Percentiles rank a stretch among this genome's conserved stretches.
Evolutionary conservation across 1,140 invertebrate species (phyloP).

Genomic region (Drosophila albomicans): DNA sequence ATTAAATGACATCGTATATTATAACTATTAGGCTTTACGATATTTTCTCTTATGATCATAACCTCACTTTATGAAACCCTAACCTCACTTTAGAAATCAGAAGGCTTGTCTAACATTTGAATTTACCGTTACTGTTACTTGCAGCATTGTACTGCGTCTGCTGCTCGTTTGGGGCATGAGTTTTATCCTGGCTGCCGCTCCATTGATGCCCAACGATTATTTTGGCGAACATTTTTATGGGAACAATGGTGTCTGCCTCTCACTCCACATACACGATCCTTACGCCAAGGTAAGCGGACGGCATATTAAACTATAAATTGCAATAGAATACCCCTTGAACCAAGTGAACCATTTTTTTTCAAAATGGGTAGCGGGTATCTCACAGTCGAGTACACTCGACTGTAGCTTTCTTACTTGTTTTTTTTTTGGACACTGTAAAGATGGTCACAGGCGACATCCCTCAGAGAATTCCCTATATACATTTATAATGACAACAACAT

Average conservation of each 20-base stretch:
- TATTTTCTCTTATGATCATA: background rate
- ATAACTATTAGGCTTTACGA: background rate
- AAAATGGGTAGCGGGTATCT: too few species aligned
- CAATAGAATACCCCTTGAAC: too few species aligned
- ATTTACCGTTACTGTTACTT: conserved; percentile 6
- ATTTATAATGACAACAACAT: too few species aligned
- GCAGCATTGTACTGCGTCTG: conserved; percentile 81
- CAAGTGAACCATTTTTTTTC: too few species aligned
- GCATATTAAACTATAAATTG: background rate
- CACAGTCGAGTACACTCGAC: too few species aligned
- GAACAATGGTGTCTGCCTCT: conserved; percentile 88
- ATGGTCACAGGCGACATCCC: too few species aligned
- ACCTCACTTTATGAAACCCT: background rate
- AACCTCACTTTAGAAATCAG: background rate
- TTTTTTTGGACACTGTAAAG: too few species aligned
- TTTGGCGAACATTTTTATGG: conserved; percentile 87
- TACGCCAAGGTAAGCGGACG: conserved; percentile 85
- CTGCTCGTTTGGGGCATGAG: conserved; percentile 86
- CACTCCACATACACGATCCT: conserved; percentile 88
- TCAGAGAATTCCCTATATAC: too few species aligned
- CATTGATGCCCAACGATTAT: conserved; percentile 85
- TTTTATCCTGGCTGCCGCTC: conserved; percentile 86
- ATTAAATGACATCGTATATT: too few species aligned
- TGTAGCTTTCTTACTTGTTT: too few species aligned
- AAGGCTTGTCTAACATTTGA: too few species aligned